phyloP scores from a whole-genome alignment of 2,888 invertebrate genomes.

The Geophilus truncorum region DNA sequence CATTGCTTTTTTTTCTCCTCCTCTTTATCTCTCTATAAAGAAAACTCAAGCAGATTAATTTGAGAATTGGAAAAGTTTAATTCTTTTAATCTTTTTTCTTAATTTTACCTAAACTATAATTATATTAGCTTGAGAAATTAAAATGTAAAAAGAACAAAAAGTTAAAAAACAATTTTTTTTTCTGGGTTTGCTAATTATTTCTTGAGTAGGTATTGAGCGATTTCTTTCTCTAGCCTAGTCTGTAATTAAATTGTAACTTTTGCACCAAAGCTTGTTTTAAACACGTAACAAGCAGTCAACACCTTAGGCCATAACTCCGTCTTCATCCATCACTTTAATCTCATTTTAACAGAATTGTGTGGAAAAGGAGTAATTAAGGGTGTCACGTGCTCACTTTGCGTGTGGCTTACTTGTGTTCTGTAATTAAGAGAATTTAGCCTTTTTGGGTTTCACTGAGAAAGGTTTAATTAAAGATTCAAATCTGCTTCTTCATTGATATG shows the following conservation, averaged over 20 bases:
- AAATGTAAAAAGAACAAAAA: background rate
- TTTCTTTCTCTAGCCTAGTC: background rate
- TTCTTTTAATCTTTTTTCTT: background rate
- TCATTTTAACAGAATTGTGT: background rate
- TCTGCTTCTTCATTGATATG: background rate
- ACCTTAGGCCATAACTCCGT: background rate
- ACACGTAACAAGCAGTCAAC: background rate
- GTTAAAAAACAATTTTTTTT: background rate
- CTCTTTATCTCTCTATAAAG: background rate
- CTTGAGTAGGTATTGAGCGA: background rate
- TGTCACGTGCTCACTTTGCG: background rate
- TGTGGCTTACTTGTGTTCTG: background rate
- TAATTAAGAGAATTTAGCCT: background rate
- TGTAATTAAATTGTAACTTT: background rate
- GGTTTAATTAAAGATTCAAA: slow-evolving; percentile 21
- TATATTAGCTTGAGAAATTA: background rate
- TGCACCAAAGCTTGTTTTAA: background rate
- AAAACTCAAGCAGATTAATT: background rate
- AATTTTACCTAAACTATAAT: background rate
- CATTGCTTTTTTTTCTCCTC: background rate
- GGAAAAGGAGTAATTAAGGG: slow-evolving; percentile 14
- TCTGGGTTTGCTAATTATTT: background rate
- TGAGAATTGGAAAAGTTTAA: background rate
- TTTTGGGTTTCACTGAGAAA: background rate
- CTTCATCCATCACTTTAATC: slow-evolving; percentile 17